Evolutionary conservation across 2,797 vertebrate genomes (phyloP), one percentile per base, ranked within the genome.

Genomic region (Gallirallus australis): DNA sequence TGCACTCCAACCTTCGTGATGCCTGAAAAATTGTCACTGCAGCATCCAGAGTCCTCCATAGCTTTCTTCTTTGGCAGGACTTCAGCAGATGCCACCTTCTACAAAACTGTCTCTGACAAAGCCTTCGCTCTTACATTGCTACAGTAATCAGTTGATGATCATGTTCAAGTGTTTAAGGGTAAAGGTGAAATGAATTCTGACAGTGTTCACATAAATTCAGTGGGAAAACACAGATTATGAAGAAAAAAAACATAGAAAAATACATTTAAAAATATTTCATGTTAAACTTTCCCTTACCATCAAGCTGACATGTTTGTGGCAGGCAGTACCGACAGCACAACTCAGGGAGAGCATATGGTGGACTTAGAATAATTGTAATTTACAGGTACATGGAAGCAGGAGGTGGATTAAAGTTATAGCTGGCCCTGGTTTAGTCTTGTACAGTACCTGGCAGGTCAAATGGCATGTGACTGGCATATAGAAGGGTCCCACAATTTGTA

Each of bases 101-200:
- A 82, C 56, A 70, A 80, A 87, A 77, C 17, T 33, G 5, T 40
- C 23, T 87, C 76, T 61, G 23, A 8, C 57, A 89, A 91, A 87
- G 25, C 37, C 47, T 81, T 77, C 21, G 2, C 13, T 80, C 42
- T 68, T 5, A 5, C 56, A 48, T 57, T 57, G 35, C 60, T 78
- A 17, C 64, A 80, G 53, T 88, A 85, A 89, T 81, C 31, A 65
- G 13, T 45, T 54, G 61, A 61, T 91, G 28, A 82, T 82, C 40
- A 7, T 4, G 9, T 76, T 64, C 28, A 56, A 64, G 33, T 50
- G 23, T 81, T 80, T 81, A 45, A 33, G 48, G 35, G 27, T 63
- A 77, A n/a, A 17, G 31, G 47, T 73, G 64, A 95, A 94, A 88
- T 53, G n/a, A 83, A 87, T 82, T 87, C 76, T 71, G 77, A 42